phyloP scores from a whole-genome alignment of 2,113 vertebrate species.

The Panthera uncia region DNA sequence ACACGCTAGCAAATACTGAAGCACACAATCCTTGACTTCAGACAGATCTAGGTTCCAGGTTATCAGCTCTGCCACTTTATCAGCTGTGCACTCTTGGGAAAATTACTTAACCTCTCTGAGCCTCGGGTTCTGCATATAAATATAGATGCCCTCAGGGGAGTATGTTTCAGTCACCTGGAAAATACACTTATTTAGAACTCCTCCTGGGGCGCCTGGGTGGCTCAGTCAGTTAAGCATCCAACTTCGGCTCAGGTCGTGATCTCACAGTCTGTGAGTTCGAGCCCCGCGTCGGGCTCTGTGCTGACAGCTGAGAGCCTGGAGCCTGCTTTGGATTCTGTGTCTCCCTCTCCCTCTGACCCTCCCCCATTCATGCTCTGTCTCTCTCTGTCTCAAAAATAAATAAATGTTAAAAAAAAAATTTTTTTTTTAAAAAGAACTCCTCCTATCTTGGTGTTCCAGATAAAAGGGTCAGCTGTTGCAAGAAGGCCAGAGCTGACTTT shows the following conservation, averaged over 20 bases:
- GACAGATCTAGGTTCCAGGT: background rate
- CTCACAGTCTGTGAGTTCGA: too few species aligned
- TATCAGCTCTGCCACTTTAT: background rate
- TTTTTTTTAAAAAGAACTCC: background rate
- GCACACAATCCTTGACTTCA: background rate
- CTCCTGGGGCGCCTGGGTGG: too few species aligned
- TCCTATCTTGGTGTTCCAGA: background rate
- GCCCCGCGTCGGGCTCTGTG: too few species aligned
- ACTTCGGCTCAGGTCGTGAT: too few species aligned
- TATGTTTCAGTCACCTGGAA: background rate
- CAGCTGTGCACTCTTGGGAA: background rate
- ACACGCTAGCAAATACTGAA: background rate
- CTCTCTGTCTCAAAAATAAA: too few species aligned
- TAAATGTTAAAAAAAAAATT: too few species aligned
- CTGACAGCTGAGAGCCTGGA: too few species aligned
- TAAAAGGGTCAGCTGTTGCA: background rate
- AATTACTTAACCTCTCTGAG: background rate
- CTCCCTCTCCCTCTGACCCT: too few species aligned
- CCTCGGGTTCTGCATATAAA: background rate
- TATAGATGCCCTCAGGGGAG: background rate
- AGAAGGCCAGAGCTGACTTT: background rate
- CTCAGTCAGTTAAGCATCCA: too few species aligned
- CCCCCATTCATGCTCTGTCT: too few species aligned
- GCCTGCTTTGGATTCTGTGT: too few species aligned
- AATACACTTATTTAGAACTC: background rate